phyloP scores from a whole-genome alignment of 2,888 invertebrate species.

The Sarcophaga subvicina region DNA sequence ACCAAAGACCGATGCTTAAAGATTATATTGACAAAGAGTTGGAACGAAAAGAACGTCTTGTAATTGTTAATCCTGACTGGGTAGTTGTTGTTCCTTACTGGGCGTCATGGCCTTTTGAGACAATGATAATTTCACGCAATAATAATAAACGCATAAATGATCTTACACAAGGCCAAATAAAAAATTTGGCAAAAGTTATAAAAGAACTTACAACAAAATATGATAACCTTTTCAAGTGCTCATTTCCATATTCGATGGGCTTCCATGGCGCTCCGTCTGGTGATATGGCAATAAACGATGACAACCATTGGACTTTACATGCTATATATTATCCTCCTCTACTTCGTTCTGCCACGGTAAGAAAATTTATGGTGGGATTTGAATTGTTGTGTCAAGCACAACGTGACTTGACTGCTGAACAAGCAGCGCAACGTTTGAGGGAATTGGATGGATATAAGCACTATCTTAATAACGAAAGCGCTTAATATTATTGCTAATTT shows the following conservation, averaged over 20 bases:
- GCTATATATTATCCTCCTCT: conserved; percentile 96
- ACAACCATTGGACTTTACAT: conserved; percentile 96
- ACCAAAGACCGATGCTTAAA: conserved; percentile 88
- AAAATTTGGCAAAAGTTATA: conserved; percentile 89
- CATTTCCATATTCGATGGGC: conserved; percentile 98
- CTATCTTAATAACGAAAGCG: conserved; percentile 68
- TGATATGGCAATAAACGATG: conserved; percentile 72
- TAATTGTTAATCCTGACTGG: conserved; percentile 93
- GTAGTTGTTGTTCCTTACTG: conserved; percentile 97
- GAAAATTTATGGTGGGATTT: conserved; percentile 98
- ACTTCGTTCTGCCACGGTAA: conserved; percentile 96
- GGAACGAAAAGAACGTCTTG: conserved; percentile 89
- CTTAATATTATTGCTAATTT: conserved; percentile 41
- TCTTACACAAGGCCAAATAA: conserved; percentile 86
- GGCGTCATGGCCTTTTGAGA: conserved; percentile 97
- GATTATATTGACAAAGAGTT: conserved; percentile 94
- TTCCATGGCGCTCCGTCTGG: conserved; percentile 99
- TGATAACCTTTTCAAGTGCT: conserved; percentile 96
- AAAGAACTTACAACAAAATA: conserved; percentile 93
- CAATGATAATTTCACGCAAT: conserved; percentile 92
- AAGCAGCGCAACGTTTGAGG: conserved; percentile 91
- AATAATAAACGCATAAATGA: conserved; percentile 89
- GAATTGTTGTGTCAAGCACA: conserved; percentile 96
- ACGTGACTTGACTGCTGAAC: conserved; percentile 96
- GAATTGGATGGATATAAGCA: conserved; percentile 83